phyloP scores from a whole-genome alignment of 2,797 vertebrate species.

The Calcarius lapponicus region DNA sequence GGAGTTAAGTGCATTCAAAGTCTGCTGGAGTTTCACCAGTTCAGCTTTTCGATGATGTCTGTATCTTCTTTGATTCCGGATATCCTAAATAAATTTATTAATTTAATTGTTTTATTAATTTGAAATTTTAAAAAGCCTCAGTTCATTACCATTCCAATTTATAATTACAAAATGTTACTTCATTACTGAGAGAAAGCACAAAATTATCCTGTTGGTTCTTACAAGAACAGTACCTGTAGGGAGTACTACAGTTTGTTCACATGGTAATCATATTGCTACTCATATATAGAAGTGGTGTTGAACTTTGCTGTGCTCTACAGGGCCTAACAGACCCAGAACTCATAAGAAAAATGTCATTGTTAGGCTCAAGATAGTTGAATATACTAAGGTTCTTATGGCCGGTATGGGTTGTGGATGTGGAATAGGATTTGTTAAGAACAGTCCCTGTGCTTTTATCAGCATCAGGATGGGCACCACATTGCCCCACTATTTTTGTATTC shows the following conservation, averaged over 20 bases:
- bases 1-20: conserved; percentile 91
- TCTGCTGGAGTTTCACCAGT: conserved; percentile 93
- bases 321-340: not conserved
- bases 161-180: not conserved
- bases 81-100: conserved; percentile 82
- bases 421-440: not conserved
- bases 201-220: not conserved
- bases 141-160: not conserved
- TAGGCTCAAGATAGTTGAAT: not conserved
- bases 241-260: not conserved
- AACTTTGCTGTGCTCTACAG: not conserved
- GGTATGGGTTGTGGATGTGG: not conserved
- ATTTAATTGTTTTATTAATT: not conserved
- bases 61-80: conserved; percentile 95
- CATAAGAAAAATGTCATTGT: not conserved
- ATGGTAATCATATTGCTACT: not conserved
- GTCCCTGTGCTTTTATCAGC: not conserved
- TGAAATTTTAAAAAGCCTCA: not conserved
- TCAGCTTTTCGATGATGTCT: conserved; percentile 95
- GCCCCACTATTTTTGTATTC: not conserved
- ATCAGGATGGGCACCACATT: fast-evolving
- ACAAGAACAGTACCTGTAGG: not conserved
- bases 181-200: not conserved
- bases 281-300: not conserved
- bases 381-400: not conserved